Evolutionary conservation across 2,113 vertebrate species (phyloP).

Genomic region (Gadus macrocephalus): DNA sequence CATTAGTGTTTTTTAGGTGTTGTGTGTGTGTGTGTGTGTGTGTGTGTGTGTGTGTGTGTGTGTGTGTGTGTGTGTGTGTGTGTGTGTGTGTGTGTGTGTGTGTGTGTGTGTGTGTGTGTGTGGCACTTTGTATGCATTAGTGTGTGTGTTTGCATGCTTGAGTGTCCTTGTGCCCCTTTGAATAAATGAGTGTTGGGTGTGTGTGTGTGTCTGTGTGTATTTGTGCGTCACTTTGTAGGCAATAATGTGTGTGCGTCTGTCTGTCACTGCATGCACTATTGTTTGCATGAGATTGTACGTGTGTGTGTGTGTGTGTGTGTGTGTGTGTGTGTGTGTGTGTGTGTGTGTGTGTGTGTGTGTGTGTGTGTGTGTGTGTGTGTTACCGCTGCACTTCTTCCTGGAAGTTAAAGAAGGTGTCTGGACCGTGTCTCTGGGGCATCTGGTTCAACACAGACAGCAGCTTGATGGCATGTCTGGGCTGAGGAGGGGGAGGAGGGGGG

Average conservation of each 20-base stretch:
- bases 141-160: neutral
- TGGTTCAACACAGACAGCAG: conserved; percentile 97
- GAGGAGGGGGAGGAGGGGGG: conserved; percentile 13
- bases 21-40: too few relatives aligned
- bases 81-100: neutral
- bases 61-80: too few relatives aligned
- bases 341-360: conserved; percentile 9
- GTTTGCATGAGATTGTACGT: too few relatives aligned
- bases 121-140: conserved; percentile 76
- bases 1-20: too few relatives aligned
- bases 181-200: too few relatives aligned
- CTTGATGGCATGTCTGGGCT: conserved; percentile 98
- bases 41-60: neutral
- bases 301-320: too few relatives aligned
- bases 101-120: conserved; percentile 74
- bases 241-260: too few relatives aligned
- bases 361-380: conserved; percentile 45
- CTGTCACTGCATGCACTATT: neutral
- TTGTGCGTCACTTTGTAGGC: neutral
- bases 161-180: too few relatives aligned
- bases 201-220: conserved; percentile 1
- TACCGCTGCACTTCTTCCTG: conserved; percentile 98
- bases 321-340: neutral
- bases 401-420: conserved; percentile 99
- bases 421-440: conserved; percentile 99